Evolutionary conservation across 2,113 vertebrate genomes (phyloP).

Genomic region (Boulengeromyrus knoepffleri): DNA sequence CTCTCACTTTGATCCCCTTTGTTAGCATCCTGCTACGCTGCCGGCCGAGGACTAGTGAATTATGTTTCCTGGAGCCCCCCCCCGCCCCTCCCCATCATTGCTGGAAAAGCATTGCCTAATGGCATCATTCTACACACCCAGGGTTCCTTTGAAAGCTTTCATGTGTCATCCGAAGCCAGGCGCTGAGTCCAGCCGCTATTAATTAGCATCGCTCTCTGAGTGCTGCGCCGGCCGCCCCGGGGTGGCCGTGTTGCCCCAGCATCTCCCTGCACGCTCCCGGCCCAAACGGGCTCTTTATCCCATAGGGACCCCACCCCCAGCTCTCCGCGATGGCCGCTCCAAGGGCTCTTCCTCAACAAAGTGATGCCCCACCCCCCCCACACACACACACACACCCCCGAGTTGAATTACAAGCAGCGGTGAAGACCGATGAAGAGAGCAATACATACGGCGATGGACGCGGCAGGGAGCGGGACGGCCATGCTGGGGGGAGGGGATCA

Average conservation of each 20-base stretch:
- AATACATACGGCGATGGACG: neutral
- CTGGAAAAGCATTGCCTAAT: conserved; percentile 6
- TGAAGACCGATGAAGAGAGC: neutral
- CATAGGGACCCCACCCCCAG: neutral
- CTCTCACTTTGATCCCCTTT: conserved; percentile 3
- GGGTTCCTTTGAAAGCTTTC: conserved; percentile 12
- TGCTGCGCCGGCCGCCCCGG: neutral
- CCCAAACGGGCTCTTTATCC: conserved; percentile 1
- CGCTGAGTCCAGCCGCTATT: conserved; percentile 1
- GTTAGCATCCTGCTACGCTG: neutral
- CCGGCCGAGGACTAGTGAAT: neutral
- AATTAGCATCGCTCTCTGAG: conserved; percentile 15
- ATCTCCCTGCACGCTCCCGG: neutral
- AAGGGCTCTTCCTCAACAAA: neutral
- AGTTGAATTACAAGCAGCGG: neutral
- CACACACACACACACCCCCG: too few relatives aligned
- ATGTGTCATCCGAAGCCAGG: conserved; percentile 19
- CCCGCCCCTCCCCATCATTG: neutral
- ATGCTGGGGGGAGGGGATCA: neutral
- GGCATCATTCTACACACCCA: conserved; percentile 1
- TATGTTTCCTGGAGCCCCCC: neutral
- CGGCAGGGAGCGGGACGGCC: neutral
- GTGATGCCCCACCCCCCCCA: neutral
- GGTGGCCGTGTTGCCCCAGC: neutral
- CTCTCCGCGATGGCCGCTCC: neutral